Evolutionary conservation across 2,797 vertebrate species (phyloP).

Genomic region (Microcaecilia unicolor): DNA sequence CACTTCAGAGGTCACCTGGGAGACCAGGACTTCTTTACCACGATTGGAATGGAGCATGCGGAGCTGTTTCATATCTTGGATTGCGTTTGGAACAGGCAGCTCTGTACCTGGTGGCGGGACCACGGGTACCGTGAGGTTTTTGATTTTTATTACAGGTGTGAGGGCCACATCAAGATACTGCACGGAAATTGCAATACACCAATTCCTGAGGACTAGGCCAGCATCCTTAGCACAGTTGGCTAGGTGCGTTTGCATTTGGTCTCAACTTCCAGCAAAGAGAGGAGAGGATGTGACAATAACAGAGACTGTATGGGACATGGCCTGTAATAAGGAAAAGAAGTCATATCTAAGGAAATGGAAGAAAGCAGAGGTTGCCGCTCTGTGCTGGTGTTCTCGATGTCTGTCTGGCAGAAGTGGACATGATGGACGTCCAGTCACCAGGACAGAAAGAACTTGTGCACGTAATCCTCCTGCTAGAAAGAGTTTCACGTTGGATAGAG

Average conservation of each 20-base stretch:
- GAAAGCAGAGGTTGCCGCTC: not conserved
- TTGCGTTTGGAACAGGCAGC: constrained; percentile 94
- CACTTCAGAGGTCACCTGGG: constrained; percentile 90
- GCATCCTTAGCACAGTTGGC: not conserved
- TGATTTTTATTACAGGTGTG: constrained; percentile 76
- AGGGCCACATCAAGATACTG: constrained; percentile 75
- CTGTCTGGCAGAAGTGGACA: not conserved
- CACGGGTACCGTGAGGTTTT: constrained; percentile 87
- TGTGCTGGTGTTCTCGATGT: not conserved
- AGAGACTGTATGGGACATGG: too few species aligned
- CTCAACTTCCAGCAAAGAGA: too few species aligned
- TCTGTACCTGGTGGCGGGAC: constrained; percentile 95
- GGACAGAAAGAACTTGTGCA: not conserved
- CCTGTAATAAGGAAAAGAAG: not conserved
- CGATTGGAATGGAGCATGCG: constrained; percentile 93
- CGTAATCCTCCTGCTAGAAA: not conserved
- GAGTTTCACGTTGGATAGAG: not conserved
- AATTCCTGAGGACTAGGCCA: constrained; percentile 71
- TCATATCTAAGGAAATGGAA: not conserved
- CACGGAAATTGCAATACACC: constrained; percentile 93
- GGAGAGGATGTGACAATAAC: too few species aligned
- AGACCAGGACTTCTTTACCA: constrained; percentile 96
- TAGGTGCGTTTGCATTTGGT: not conserved
- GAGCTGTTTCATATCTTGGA: constrained; percentile 77
- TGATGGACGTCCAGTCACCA: not conserved